Percentiles rank a stretch among this genome's conserved stretches.
phyloP scores from a whole-genome alignment of 2,113 vertebrate species.

The Tragelaphus imberbis region DNA sequence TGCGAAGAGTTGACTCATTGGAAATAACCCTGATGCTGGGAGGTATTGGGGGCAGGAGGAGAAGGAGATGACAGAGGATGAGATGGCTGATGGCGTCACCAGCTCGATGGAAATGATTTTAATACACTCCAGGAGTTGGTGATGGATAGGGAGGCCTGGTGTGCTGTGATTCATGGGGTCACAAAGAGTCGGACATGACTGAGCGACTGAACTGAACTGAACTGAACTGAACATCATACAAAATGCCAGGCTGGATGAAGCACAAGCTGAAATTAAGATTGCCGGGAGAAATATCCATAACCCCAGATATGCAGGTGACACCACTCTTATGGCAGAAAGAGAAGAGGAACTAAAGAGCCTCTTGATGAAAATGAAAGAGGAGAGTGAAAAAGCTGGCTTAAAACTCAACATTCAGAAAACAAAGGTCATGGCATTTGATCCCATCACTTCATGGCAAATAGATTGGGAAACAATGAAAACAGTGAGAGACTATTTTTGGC shows the following conservation, averaged over 20 bases:
- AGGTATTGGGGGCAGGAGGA: no score
- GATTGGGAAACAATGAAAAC: background rate
- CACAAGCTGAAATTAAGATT: background rate
- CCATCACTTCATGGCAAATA: background rate
- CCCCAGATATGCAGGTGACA: background rate
- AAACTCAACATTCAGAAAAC: background rate
- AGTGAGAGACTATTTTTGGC: background rate
- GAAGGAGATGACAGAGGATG: no score
- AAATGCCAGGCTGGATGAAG: background rate
- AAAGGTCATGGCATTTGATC: background rate
- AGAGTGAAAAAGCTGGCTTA: background rate
- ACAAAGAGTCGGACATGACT: no score
- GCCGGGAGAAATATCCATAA: background rate
- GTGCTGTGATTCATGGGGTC: no score
- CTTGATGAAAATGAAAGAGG: background rate
- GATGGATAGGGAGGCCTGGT: no score
- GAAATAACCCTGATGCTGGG: no score
- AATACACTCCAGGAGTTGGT: no score
- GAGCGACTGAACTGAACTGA: no score
- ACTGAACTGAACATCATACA: background rate
- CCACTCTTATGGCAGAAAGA: background rate
- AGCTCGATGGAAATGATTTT: rapidly evolving
- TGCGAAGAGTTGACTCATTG: no score
- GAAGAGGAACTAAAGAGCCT: background rate
- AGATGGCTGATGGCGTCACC: no score